A percentile compares a stretch with the other conserved stretches of the same genome.
These are phyloP conservation scores for Oncorhynchus masou DNA, from an alignment of 2,113 vertebrate species.

Conservation along the genomic window DNA sequence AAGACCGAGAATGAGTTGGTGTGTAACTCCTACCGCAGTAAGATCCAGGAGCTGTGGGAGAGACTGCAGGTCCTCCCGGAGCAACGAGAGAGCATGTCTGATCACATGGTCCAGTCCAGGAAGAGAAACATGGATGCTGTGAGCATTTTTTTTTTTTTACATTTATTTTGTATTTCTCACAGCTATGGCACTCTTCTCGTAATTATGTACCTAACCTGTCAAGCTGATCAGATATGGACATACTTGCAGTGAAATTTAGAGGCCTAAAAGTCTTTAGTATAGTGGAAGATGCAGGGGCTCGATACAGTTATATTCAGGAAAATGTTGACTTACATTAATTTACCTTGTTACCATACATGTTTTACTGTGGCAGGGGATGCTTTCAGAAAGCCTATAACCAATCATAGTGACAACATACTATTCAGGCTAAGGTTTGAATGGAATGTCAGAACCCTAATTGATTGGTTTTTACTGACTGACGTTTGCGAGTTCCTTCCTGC, in stretches of 20 bases:
- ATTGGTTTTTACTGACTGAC: too few relatives aligned
- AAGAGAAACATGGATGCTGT: slow-evolving; percentile 80
- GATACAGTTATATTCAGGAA: too few relatives aligned
- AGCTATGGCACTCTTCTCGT: too few relatives aligned
- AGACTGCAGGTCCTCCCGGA: slow-evolving; percentile 78
- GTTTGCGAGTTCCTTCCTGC: background rate
- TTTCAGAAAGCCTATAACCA: too few relatives aligned
- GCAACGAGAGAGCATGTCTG: slow-evolving; percentile 73
- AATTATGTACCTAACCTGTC: background rate
- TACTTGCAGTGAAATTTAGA: background rate
- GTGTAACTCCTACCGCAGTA: slow-evolving; percentile 75
- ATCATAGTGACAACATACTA: too few relatives aligned
- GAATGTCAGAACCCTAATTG: too few relatives aligned
- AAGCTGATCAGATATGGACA: background rate
- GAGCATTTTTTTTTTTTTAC: slow-evolving; percentile 52
- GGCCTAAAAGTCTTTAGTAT: background rate
- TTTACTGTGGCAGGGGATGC: too few relatives aligned
- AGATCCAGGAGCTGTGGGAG: slow-evolving; percentile 84
- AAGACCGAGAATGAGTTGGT: slow-evolving; percentile 75
- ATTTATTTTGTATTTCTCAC: too few relatives aligned
- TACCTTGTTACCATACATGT: too few relatives aligned
- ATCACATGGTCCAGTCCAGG: slow-evolving; percentile 72
- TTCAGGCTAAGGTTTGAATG: too few relatives aligned
- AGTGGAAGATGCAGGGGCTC: too few relatives aligned
- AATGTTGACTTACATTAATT: too few relatives aligned